Evolutionary conservation across 2,113 vertebrate genomes (phyloP).

Genomic region (Puma concolor): DNA sequence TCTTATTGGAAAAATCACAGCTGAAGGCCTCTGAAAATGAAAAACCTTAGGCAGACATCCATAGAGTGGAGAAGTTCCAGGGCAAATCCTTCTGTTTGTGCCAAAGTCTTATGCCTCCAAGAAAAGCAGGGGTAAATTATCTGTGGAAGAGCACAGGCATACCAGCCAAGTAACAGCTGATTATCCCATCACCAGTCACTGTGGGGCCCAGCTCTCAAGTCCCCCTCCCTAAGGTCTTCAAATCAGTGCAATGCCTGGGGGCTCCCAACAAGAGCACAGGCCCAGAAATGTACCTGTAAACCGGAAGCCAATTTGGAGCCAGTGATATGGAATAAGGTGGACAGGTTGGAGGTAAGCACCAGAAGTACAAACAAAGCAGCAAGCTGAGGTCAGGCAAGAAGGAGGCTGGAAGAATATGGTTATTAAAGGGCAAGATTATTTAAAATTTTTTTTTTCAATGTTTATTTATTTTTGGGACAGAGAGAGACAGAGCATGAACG

Average conservation of each 20-base stretch:
- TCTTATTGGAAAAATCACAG: slow-evolving; percentile 14
- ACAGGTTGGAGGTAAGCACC: neutral
- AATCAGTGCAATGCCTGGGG: neutral
- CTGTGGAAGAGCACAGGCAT: neutral
- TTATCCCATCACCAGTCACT: neutral
- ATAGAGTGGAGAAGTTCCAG: neutral
- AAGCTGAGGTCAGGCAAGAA: neutral
- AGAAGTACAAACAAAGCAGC: neutral
- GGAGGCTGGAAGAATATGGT: neutral
- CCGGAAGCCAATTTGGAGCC: neutral
- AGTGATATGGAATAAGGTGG: neutral
- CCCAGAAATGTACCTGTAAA: neutral
- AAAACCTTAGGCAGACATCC: neutral
- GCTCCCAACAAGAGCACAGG: neutral
- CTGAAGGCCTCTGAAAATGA: neutral
- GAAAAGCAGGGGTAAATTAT: neutral
- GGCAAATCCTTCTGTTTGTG: neutral
- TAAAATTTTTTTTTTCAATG: too few species aligned
- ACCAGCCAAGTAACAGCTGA: neutral
- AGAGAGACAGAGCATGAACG: too few species aligned
- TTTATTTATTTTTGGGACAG: too few species aligned
- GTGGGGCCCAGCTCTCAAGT: neutral
- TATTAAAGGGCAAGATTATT: neutral
- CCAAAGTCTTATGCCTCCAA: slow-evolving; percentile 14
- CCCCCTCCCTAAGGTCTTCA: neutral